Base-by-base conservation (phyloP, 2,113 vertebrate species). In the Paralichthys olivaceus region DNA sequence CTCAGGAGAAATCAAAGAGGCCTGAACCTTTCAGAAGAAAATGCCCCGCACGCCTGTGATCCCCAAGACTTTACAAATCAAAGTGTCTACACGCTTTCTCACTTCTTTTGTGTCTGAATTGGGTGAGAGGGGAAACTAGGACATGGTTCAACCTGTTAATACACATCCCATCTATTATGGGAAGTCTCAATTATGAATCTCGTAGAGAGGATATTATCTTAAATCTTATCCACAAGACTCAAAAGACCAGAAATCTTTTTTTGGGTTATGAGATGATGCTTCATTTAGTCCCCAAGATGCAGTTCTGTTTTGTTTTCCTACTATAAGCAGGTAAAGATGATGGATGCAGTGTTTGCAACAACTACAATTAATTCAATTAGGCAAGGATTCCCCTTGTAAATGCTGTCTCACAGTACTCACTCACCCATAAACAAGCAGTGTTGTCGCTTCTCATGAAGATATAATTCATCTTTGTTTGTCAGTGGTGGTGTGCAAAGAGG, bases 41-140 rank as follows among this genome's bases (percentile, higher is more conserved):
- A 91, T 88, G 83, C 86, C 85, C 88, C 51, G 6, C 80, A 86
- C 55, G 69, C 67, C 73, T 88, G 71, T 81, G 85, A 90, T 87
- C 90, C 81, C 71, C 57, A 37, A 85, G 81, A 91, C 90, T 87
- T 91, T 79, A 83, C 80, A 84, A 89, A 87, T 93, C 87, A 91
- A 93, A 90, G 80, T 86, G 80, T 86, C 68, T 79, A 73, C 84
- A 76, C 77, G 49, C 49, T 43, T 74, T 65, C 56, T 28, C 37
- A 63, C 61, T 66, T 76, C 26, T 75, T 83, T 83, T 81, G 69
- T 84, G 54, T 87, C 82, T 88, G 85, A 93, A 92, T 84, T 90
- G 79, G 87, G 80, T 69, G 63, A 90, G 75, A 72, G 34, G 72
- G 60, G 84, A 83, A 90, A 89, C 58, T 86, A 77, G 90, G 89